These are phyloP conservation scores for Napeogenes sylphis DNA, from an alignment of 2,888 invertebrate genomes.

Conservation along the genomic window DNA sequence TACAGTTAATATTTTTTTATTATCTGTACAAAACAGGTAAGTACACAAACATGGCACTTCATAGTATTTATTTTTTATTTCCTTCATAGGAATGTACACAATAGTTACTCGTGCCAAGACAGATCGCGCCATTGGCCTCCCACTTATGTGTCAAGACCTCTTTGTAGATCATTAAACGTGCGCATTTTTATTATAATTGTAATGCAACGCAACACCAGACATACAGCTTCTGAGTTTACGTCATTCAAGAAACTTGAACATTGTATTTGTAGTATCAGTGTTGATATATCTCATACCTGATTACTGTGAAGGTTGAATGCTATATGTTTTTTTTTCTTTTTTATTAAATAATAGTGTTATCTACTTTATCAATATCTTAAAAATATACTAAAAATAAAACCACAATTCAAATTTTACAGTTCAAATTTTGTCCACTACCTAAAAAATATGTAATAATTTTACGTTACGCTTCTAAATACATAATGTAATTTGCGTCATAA, in stretches of 20 bases:
- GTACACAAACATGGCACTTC: background rate
- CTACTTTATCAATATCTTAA: too few species aligned
- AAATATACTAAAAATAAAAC: too few species aligned
- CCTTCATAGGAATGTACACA: slow-evolving; percentile 3
- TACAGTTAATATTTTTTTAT: background rate
- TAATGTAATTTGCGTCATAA: background rate
- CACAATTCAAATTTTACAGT: too few species aligned
- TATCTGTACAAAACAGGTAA: background rate
- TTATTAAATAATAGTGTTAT: too few species aligned
- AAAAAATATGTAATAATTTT: background rate
- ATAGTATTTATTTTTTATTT: slow-evolving; percentile 4
- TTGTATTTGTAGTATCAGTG: slow-evolving; percentile 5
- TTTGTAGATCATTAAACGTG: slow-evolving; percentile 24
- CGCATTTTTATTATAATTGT: slow-evolving; percentile 23
- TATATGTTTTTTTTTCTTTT: background rate
- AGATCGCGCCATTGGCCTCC: slow-evolving; percentile 27
- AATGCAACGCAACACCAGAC: slow-evolving; percentile 1
- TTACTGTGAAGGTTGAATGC: background rate
- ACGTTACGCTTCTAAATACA: background rate
- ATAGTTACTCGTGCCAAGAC: slow-evolving; percentile 18
- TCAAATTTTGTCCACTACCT: too few species aligned
- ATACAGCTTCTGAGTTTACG: slow-evolving; percentile 9
- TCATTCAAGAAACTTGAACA: slow-evolving; percentile 4
- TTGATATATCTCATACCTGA: background rate
- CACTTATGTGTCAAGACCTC: slow-evolving; percentile 25